Percentiles rank a stretch among this genome's conserved stretches.
phyloP scores from a whole-genome alignment of 2,888 invertebrate species.

The Scaptomyza parva region DNA sequence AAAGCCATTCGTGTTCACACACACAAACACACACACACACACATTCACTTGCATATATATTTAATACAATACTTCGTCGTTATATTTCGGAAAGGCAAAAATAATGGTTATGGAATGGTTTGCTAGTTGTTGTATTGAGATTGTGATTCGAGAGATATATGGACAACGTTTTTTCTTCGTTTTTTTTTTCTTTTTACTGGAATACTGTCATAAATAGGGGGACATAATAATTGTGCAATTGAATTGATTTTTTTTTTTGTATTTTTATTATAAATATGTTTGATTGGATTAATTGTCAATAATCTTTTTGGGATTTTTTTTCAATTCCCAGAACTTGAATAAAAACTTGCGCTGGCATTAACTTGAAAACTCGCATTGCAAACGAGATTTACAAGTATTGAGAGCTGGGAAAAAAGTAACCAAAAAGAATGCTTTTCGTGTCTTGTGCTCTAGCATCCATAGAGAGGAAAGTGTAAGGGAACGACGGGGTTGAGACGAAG shows the following conservation, averaged over 20 bases:
- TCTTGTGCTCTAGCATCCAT: constrained; percentile 29
- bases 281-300: background rate
- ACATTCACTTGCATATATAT: constrained; percentile 9
- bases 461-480: background rate
- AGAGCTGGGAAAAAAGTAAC: constrained; percentile 35
- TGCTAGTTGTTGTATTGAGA: constrained; percentile 69
- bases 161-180: constrained; percentile 17
- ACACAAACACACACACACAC: constrained; percentile 4
- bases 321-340: constrained; percentile 19
- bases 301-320: background rate
- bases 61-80: constrained; percentile 63
- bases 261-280: background rate
- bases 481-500: constrained; percentile 1
- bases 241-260: constrained; percentile 2
- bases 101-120: constrained; percentile 74
- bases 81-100: constrained; percentile 79
- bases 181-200: constrained; percentile 9
- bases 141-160: constrained; percentile 68
- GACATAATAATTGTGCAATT: constrained; percentile 13
- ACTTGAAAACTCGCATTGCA: constrained; percentile 33
- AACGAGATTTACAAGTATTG: constrained; percentile 79
- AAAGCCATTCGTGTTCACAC: constrained; percentile 33
- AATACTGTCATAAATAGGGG: constrained; percentile 28
- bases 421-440: constrained; percentile 46
- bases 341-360: constrained; percentile 10